Evolutionary conservation across 2,888 invertebrate genomes (phyloP).

Genomic region (Aphidius colemani): DNA sequence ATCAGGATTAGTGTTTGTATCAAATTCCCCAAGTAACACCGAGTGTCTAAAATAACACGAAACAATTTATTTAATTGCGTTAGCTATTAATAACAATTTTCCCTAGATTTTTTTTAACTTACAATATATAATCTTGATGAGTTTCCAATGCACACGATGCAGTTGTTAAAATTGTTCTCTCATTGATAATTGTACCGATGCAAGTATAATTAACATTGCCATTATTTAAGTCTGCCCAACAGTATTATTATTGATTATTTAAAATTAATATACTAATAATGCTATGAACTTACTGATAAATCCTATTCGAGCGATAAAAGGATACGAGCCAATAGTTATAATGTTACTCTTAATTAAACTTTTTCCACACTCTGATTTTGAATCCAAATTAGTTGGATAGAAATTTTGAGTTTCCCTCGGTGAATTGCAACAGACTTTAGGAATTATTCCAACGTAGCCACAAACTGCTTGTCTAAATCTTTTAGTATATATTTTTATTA

Average conservation of each 20-base stretch:
- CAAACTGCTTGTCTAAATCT: slow-evolving; percentile 50
- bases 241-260: neutral
- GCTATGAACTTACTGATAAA: slow-evolving; percentile 69
- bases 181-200: slow-evolving; percentile 72
- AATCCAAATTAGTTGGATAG: slow-evolving; percentile 28
- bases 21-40: slow-evolving; percentile 77
- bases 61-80: neutral
- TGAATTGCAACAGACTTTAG: slow-evolving; percentile 47
- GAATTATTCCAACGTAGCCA: slow-evolving; percentile 41
- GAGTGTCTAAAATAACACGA: slow-evolving; percentile 64
- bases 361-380: slow-evolving; percentile 43
- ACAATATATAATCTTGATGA: slow-evolving; percentile 77
- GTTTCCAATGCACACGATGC: slow-evolving; percentile 81
- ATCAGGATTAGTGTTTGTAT: slow-evolving; percentile 73
- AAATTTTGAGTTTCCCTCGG: slow-evolving; percentile 22
- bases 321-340: slow-evolving; percentile 69
- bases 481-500: neutral
- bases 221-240: slow-evolving; percentile 66
- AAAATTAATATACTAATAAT: neutral
- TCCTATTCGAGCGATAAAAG: slow-evolving; percentile 77
- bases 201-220: slow-evolving; percentile 77
- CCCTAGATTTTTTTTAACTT: slow-evolving; percentile 29
- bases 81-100: slow-evolving; percentile 4
- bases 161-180: slow-evolving; percentile 71
- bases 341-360: slow-evolving; percentile 42